Base-by-base conservation (phyloP, 2,888 invertebrate species). In the Nomada hirtipes region DNA sequence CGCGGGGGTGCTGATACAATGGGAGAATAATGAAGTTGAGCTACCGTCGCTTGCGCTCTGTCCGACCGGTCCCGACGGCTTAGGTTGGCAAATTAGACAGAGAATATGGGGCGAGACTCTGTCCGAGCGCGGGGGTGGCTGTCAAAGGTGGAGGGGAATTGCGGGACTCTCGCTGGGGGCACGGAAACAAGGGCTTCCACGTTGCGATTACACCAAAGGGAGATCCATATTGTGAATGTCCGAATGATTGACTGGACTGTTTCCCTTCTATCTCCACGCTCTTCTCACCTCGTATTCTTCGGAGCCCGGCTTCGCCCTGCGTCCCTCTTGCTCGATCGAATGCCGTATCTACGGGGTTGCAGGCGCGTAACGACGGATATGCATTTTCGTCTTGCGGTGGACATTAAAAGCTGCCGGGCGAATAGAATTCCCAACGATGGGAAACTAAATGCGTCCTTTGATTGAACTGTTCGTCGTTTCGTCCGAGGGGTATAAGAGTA, bases 21-120 rank as follows among this genome's bases (percentile, higher is more conserved):
- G 91, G 92, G 88, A 91, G 92, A 92, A 93, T 92, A 93, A 93
- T 92, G 93, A 93, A 92, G 93, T 93, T 89, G 90, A 88, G 86
- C 89, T 84, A 87, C 86, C 86, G 85, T 88, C 84, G 86, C 79
- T 79, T 79, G 83, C 78, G 82, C 83, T 87, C 83, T 78, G 84
- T 84, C 89, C 86, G 86, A 86, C 82, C 85, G 84, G 82, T 91
- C 89, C 88, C 90, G 86, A 86, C 88, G 91, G 91, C 89, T 90
- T 91, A 89, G 90, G 84, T 90, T 86, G 88, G 90, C 89, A 92
- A 92, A 92, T 92, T 91, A 92, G 90, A 91, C 89, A 88, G 90
- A 91, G 89, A 91, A 87, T 86, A 87, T 89, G 88, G 89, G 88
- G 79, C 86, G 85, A 85, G 88, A 80, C 83, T 79, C 84, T 86